Base-by-base conservation (phyloP, 2,888 invertebrate species). In the Drosophila pseudotakahashii region DNA sequence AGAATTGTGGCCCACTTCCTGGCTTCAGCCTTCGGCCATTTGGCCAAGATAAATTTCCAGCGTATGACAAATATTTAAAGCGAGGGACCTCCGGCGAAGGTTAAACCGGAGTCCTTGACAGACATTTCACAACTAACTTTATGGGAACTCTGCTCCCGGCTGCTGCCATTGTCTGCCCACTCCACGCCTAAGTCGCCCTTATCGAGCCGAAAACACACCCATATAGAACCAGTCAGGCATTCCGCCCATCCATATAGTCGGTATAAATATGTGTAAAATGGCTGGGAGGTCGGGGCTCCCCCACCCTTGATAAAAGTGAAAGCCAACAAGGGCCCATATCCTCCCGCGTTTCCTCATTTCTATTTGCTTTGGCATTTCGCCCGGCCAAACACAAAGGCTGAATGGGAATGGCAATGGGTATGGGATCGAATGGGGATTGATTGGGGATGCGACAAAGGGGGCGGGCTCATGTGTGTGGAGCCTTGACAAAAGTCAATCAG, bases 401-500 rank as follows among this genome's bases (percentile, higher is more conserved):
- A 16, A 47, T 50, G 23, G 39, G 14, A 11, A 37, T 50, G 23
- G 39, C 13, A 11, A 37, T 19, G 19, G 19, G 19, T 2, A 19
- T 51, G 55, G 57, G n/a, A 19, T 13, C 41, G 45, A 47, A 51
- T 58, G 53, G 58, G 57, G n/a, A 19, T 13, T 36, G 45, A 47
- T 48, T 58, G 53, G 58, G 52, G 36, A 30, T 23, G n/a, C 32
- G 23, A 16, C 51, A 9, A 45, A n/a, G 14, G 16, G 44, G 54
- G 50, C 53, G 44, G 54, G 50, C 53, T 39, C 78, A 62, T 73
- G 70, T 26, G 26, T 26, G 26, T 26, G 26, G 26, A 74, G 83
- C 85, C 77, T 77, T 88, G 83, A 85, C 83, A 86, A 85, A 85
- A 85, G 88, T 85, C 84, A 88, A 85, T 85, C 84, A 85, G 83